A percentile compares a stretch with the other conserved stretches of the same genome.
These are phyloP conservation scores for Diadema setosum DNA, from an alignment of 35 echinoderm and acorn worm species.

Conservation along the genomic window DNA sequence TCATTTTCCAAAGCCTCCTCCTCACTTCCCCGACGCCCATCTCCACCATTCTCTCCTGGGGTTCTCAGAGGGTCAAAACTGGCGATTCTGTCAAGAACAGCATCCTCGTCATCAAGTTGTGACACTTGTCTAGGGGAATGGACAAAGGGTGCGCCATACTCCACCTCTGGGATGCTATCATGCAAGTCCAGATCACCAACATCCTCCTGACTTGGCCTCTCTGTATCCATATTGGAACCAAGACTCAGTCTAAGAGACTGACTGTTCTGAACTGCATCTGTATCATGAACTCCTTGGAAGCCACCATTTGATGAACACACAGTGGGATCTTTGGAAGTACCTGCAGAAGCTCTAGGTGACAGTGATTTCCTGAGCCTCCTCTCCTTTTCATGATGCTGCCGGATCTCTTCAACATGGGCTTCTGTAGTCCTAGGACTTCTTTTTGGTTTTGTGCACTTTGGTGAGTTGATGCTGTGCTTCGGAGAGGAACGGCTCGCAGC, in stretches of 20 bases:
- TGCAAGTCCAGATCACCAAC: background rate
- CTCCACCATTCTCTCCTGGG: background rate
- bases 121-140: background rate
- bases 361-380: background rate
- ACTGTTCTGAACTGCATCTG: too few relatives aligned
- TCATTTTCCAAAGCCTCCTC: background rate
- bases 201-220: background rate
- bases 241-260: background rate
- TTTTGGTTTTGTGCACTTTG: background rate
- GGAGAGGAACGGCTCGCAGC: background rate
- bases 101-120: background rate
- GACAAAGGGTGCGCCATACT: background rate
- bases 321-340: background rate
- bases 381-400: constrained; percentile 51
- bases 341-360: background rate
- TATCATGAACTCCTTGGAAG: too few relatives aligned
- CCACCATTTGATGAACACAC: background rate
- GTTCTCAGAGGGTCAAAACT: background rate
- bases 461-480: background rate
- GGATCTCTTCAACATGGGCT: constrained; percentile 28
- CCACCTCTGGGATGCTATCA: background rate
- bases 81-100: background rate
- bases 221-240: background rate
- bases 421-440: constrained; percentile 57
- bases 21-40: too few relatives aligned